Conservation (phyloP, 2,888 invertebrate species). For the Drosophila anceps region DNA sequence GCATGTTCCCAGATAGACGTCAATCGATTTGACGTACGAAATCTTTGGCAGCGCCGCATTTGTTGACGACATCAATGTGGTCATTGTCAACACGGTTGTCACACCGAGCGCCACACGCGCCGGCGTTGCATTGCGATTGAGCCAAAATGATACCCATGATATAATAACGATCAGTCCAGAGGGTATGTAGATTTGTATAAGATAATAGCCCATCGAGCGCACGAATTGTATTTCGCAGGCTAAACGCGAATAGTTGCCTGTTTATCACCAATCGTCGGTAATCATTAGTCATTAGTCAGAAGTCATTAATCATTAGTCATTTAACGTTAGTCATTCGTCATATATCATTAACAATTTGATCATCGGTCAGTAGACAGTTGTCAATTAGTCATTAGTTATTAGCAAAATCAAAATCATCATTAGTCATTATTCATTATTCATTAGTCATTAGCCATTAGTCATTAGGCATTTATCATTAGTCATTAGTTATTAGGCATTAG, state of each 20-base stretch:
- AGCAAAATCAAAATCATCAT: too few relatives aligned
- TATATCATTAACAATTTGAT: too few relatives aligned
- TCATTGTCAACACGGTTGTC: conserved; percentile 98
- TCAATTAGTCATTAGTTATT: not conserved
- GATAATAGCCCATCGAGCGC: conserved; percentile 99
- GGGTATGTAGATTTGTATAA: conserved; percentile 99
- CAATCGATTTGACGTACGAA: conserved; percentile 98
- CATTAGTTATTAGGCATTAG: conserved; percentile 1
- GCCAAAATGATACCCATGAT: conserved; percentile 98
- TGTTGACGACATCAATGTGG: conserved; percentile 98
- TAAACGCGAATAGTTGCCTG: conserved; percentile 98
- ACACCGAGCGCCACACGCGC: conserved; percentile 97
- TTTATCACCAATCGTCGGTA: not conserved
- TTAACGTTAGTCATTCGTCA: too few relatives aligned
- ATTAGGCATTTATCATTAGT: conserved; percentile 2
- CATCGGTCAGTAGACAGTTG: conserved; percentile 1
- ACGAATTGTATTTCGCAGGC: conserved; percentile 98
- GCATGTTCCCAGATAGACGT: conserved; percentile 98
- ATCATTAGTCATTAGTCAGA: not conserved
- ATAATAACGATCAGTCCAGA: conserved; percentile 98
- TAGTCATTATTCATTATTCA: not conserved
- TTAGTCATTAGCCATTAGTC: not conserved
- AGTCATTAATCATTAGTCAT: not conserved
- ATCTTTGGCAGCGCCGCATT: conserved; percentile 99
- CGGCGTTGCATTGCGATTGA: conserved; percentile 97